A percentile compares a stretch with the other conserved stretches of the same genome.
phyloP scores from a whole-genome alignment of 2,113 vertebrate species.

The Protobothrops mucrosquamatus region DNA sequence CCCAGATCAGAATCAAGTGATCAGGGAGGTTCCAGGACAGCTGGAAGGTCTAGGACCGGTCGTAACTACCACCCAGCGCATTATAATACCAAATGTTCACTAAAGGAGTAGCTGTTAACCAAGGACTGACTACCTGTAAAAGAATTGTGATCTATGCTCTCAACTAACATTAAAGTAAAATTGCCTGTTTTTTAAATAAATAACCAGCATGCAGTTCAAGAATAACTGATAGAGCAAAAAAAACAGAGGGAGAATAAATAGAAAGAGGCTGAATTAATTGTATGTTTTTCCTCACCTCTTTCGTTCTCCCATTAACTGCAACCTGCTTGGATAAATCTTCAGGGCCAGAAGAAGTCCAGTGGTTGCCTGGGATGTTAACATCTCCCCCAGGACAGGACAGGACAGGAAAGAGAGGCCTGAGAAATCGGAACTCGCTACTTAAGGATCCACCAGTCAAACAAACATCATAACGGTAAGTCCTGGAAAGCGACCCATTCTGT shows the following conservation, averaged over 20 bases:
- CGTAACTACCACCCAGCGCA: not conserved
- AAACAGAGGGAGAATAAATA: not conserved
- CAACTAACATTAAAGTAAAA: not conserved
- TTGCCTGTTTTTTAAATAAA: not conserved
- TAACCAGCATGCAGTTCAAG: not conserved
- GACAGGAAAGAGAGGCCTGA: not conserved
- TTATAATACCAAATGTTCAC: not conserved
- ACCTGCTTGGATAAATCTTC: not conserved
- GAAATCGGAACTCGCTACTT: conserved; percentile 69
- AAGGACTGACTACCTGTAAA: not conserved
- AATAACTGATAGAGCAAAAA: not conserved
- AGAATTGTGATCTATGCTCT: not conserved
- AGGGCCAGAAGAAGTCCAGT: not conserved
- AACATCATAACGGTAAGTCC: conserved; percentile 59
- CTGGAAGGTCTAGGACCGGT: too few species aligned
- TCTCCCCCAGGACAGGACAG: conserved; percentile 35
- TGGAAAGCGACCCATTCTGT: conserved; percentile 39
- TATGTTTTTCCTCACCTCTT: not conserved
- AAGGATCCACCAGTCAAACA: conserved; percentile 62
- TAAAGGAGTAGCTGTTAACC: not conserved
- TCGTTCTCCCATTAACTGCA: not conserved
- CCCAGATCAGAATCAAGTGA: not conserved
- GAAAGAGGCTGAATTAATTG: not conserved
- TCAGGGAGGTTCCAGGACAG: too few species aligned
- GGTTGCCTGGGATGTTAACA: conserved; percentile 33